Evolutionary conservation across 92 coral and sea anemone species (phyloP), one percentile per base, ranked within the genome.

Genomic region (Zoanthus gigantus): DNA sequence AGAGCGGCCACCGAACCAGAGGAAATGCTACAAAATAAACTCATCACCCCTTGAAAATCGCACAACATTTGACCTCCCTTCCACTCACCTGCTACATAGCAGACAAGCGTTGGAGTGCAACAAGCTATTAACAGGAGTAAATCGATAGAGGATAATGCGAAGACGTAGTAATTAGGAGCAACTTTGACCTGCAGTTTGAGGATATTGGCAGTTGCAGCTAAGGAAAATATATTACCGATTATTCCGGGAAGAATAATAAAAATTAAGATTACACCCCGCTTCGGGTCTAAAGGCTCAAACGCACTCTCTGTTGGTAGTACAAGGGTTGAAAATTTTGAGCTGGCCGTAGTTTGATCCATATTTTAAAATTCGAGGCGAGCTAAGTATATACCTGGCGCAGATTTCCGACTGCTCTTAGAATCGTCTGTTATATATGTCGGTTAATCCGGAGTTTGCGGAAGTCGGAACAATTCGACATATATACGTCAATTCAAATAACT

Each of bases 1-100:
- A 81, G 75, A 23, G 56, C 44, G 23, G 85, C 85, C 7, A 81
- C 85, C 2, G 85, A 81, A 28, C 85, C 85, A 63, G 85, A 81
- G 1, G 85, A 65, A 18, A 81, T 61, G 46, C 74, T 81, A 56
- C 85, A 81, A 63, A 81, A 81, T 30, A 81, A 29, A 50, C 85
- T 81, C 85, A 81, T 81, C 31, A 66, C 52, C 14, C 85, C 85
- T 46, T 81, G 85, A 63, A 81, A 81, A 29, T 81, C 85, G 2
- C 85, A 81, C 74, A 81, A 44, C 2, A 18, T 31, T 65, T 81
- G 85, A 5, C 85, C 85, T 29, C 85, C 85, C 71, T 81, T 58
- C 85, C 85, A 81, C 8, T 10, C 31, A 5, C 85, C 85, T n/a
- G 75, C 52, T 23, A 66, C 13, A 14, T 81, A 81, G 17, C 85